Conservation (phyloP, 2,888 invertebrate species). For the Phoenoteleia sp. region DNA sequence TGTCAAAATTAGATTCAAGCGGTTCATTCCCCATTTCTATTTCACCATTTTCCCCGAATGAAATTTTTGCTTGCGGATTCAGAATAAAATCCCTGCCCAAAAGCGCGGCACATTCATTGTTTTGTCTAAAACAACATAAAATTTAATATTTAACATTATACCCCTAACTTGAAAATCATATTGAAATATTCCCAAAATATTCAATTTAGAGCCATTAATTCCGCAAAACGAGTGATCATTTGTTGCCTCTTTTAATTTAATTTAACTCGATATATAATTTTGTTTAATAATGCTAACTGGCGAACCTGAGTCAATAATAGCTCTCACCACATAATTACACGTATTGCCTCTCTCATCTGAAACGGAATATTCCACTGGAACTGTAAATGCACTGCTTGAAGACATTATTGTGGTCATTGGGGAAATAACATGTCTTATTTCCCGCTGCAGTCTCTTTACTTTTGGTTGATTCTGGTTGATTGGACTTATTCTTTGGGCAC, state of each 20-base stretch:
- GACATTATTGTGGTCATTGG: not conserved
- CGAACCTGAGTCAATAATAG: not conserved
- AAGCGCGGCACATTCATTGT: not conserved
- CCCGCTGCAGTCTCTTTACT: not conserved
- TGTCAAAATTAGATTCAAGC: not conserved
- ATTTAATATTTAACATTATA: not conserved
- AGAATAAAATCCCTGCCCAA: not conserved
- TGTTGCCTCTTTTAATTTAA: not conserved
- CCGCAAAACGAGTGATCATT: not conserved
- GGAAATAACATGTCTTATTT: not conserved
- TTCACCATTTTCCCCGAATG: not conserved
- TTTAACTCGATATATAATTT: not conserved
- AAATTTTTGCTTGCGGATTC: not conserved
- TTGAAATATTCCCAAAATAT: not conserved
- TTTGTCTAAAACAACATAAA: not conserved
- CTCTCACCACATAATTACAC: not conserved
- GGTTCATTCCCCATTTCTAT: not conserved
- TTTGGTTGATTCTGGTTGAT: not conserved
- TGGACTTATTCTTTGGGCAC: slow-evolving; percentile 16
- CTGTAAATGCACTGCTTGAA: not conserved
- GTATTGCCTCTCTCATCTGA: not conserved
- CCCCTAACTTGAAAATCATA: not conserved
- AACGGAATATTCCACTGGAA: not conserved
- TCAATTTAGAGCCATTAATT: not conserved
- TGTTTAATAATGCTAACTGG: not conserved